phyloP scores from a whole-genome alignment of 2,797 vertebrate genomes.

The Pseudochaenichthys georgianus region DNA sequence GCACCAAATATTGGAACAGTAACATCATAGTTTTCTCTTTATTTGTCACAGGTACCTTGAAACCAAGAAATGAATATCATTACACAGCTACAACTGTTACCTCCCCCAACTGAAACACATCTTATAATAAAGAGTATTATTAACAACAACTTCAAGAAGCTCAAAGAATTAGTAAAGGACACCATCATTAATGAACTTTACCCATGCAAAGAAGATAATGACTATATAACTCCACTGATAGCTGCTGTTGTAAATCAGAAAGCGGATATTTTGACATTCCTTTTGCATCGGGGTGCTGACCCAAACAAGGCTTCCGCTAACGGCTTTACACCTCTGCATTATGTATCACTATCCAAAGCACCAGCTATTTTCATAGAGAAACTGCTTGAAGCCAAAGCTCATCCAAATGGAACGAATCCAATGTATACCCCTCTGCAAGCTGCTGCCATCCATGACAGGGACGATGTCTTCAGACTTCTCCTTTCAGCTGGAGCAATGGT shows the following conservation, averaged over 20 bases:
- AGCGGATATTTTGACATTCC: slow-evolving; percentile 41
- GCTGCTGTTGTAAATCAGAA: slow-evolving; percentile 60
- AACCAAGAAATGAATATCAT: not conserved
- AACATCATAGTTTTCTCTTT: not conserved
- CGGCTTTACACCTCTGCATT: slow-evolving; percentile 29
- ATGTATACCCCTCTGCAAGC: slow-evolving; percentile 36
- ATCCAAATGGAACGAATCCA: slow-evolving; percentile 14
- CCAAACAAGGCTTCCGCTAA: not conserved
- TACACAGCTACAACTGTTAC: accelerated
- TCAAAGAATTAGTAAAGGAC: not conserved
- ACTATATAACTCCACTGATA: slow-evolving; percentile 56
- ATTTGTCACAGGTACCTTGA: slow-evolving; percentile 17
- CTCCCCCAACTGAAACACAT: slow-evolving; percentile 27
- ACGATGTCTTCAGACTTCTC: slow-evolving; percentile 45
- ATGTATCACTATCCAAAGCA: slow-evolving; percentile 17
- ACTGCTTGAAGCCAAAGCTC: slow-evolving; percentile 58
- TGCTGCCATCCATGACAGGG: slow-evolving; percentile 32
- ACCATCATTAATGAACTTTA: slow-evolving; percentile 47
- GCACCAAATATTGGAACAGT: not conserved
- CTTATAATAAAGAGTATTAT: slow-evolving; percentile 52
- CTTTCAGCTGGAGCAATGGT: slow-evolving; percentile 29
- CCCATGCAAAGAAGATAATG: slow-evolving; percentile 17
- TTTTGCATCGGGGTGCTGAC: slow-evolving; percentile 25
- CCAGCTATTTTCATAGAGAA: slow-evolving; percentile 35
- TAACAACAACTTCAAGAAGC: not conserved